Evolutionary conservation across 2,797 vertebrate species (phyloP).

Genomic region (Artibeus lituratus): DNA sequence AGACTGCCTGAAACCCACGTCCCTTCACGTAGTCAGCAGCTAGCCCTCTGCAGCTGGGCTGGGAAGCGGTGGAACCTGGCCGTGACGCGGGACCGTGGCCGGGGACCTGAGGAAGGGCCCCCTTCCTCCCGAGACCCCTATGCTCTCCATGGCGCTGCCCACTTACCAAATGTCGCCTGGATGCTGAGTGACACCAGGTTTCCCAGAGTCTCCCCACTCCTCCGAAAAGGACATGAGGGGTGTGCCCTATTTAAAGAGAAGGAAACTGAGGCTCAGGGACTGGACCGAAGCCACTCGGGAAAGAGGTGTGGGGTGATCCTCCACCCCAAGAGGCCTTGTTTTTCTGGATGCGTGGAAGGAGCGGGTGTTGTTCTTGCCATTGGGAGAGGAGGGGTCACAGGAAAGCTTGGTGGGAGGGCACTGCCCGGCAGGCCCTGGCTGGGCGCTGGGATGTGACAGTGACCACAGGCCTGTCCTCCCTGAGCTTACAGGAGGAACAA

Average conservation of each 20-base stretch:
- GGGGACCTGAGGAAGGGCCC: background rate
- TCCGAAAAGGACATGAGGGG: background rate
- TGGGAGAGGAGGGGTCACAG: background rate
- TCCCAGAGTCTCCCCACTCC: background rate
- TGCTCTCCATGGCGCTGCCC: rapidly evolving
- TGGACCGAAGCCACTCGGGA: background rate
- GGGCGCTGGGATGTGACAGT: background rate
- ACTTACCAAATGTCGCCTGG: background rate
- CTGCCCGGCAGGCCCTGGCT: background rate
- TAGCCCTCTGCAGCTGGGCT: background rate
- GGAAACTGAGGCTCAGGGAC: background rate
- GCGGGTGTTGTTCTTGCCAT: background rate
- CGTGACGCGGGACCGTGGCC: rapidly evolving
- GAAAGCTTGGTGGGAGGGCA: background rate
- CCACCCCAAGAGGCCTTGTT: background rate
- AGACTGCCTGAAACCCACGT: background rate
- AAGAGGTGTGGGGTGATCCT: background rate
- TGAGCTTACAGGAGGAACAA: background rate
- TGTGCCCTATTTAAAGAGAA: background rate
- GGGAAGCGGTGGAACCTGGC: background rate
- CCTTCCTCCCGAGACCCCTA: background rate
- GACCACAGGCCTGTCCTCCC: background rate
- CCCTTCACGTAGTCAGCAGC: background rate
- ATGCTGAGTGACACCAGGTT: background rate
- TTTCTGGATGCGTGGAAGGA: background rate